phyloP scores from a whole-genome alignment of 1,140 invertebrate species.

The Drosophila sproati region DNA sequence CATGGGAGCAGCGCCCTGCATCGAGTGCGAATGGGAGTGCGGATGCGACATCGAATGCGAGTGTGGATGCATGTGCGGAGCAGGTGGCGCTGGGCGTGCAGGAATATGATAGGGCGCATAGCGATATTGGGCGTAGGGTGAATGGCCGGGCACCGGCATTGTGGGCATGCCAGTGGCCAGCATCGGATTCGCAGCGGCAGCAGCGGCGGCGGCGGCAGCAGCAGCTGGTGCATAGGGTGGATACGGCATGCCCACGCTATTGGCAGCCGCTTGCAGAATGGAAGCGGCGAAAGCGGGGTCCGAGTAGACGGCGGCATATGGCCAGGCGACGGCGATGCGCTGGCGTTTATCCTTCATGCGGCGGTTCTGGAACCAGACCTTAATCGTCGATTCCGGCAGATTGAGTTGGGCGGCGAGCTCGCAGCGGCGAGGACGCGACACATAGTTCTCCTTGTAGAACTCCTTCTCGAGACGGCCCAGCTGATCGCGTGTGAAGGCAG shows the following conservation, averaged over 20 bases:
- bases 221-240: constrained; percentile 84
- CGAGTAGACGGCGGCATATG: constrained; percentile 95
- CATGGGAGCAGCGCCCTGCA: constrained; percentile 43
- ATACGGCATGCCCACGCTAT: constrained; percentile 87
- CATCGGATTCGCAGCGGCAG: constrained; percentile 78
- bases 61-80: constrained; percentile 84
- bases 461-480: constrained; percentile 97
- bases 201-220: constrained; percentile 53
- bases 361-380: constrained; percentile 99
- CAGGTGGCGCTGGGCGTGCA: constrained; percentile 70
- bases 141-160: constrained; percentile 84
- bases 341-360: constrained; percentile 99
- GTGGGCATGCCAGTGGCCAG: constrained; percentile 85
- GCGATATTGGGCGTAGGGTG: constrained; percentile 84
- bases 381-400: constrained; percentile 98
- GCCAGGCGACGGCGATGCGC: constrained; percentile 96
- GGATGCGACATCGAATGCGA: constrained; percentile 68
- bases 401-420: constrained; percentile 97
- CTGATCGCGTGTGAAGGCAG: constrained; percentile 98
- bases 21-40: constrained; percentile 62
- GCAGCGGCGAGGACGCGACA: constrained; percentile 96
- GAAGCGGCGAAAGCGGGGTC: constrained; percentile 96
- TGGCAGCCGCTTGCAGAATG: constrained; percentile 95
- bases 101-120: constrained; percentile 85
- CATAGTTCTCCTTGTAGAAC: constrained; percentile 99